Conservation (phyloP, 2,113 vertebrate genomes). For the Lepus europaeus region DNA sequence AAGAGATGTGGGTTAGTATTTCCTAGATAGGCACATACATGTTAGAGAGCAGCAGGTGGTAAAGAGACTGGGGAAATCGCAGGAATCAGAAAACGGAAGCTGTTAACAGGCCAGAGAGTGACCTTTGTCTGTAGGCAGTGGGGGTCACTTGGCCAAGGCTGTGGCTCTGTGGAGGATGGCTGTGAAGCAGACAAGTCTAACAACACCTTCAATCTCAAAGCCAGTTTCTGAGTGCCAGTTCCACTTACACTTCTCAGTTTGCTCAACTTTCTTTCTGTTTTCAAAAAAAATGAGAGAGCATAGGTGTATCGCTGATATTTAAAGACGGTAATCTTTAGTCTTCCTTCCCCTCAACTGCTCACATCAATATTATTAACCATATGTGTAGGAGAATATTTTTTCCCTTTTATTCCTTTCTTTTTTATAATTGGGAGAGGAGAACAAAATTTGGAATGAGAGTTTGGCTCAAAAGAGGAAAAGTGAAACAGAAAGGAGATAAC, state of each 20-base stretch:
- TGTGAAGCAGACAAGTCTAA: not conserved
- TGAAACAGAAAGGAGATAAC: not conserved
- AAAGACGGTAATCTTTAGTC: slow-evolving; percentile 1
- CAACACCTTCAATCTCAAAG: not conserved
- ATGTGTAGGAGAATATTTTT: not conserved
- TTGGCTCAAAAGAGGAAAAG: not conserved
- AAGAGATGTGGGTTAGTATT: not conserved
- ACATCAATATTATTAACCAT: slow-evolving; percentile 12
- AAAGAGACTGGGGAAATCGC: not conserved
- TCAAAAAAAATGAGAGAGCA: not conserved
- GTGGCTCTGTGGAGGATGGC: not conserved
- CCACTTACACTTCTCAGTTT: not conserved
- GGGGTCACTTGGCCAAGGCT: not conserved
- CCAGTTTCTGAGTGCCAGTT: not conserved
- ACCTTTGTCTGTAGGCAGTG: not conserved
- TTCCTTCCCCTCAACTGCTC: not conserved
- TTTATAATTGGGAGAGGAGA: not conserved
- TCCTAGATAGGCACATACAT: not conserved
- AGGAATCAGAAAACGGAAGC: not conserved
- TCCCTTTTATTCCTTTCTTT: not conserved
- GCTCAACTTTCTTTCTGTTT: not conserved
- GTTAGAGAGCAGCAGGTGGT: not conserved
- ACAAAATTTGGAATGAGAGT: not conserved
- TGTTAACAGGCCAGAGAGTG: not conserved
- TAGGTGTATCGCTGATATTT: not conserved